phyloP scores from a whole-genome alignment of 2,113 vertebrate species.

The Anguilla rostrata region DNA sequence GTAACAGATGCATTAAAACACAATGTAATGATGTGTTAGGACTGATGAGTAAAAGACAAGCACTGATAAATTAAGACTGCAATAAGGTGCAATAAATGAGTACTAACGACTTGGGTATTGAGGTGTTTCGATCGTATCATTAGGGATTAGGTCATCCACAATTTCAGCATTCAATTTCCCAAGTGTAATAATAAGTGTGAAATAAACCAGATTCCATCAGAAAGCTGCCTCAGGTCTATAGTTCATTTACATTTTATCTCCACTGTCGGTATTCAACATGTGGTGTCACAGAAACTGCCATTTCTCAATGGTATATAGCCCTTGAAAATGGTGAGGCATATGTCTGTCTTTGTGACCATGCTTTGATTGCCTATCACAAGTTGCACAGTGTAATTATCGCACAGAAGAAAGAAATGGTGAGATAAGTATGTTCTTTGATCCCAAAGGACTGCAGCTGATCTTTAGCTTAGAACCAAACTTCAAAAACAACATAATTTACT shows the following conservation, averaged over 20 bases:
- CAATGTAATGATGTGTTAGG: neutral
- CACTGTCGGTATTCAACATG: neutral
- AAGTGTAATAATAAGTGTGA: neutral
- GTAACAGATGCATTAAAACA: neutral
- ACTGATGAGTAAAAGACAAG: neutral
- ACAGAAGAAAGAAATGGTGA: conserved; percentile 1
- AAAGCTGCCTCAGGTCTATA: neutral
- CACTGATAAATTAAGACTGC: neutral
- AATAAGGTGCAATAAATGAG: neutral
- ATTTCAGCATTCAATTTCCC: neutral
- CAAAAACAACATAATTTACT: neutral
- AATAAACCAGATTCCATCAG: neutral
- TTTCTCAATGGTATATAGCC: neutral
- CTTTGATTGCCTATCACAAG: neutral
- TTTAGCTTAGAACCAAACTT: neutral
- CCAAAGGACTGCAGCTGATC: neutral
- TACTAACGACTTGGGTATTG: neutral
- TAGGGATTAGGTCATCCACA: neutral
- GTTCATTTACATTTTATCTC: neutral
- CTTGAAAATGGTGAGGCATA: neutral
- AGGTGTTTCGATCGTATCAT: neutral
- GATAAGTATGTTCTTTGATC: neutral
- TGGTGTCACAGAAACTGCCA: neutral
- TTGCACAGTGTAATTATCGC: neutral
- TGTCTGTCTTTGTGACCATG: neutral